Base-by-base conservation (phyloP, 2,113 vertebrate genomes). In the Garra rufa region DNA sequence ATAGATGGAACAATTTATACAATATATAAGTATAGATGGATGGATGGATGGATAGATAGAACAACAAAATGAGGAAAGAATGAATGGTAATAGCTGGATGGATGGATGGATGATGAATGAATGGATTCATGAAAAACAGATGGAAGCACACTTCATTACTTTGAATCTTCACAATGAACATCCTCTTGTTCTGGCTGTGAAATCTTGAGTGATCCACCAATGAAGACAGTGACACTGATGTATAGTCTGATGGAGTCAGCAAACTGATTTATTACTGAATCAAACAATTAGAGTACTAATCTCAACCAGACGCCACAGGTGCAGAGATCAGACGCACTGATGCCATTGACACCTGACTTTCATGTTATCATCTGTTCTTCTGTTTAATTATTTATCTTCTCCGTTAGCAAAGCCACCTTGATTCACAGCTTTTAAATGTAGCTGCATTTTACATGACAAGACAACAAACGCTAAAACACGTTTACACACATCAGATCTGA, bases 391-490 rank as follows among this genome's bases (percentile, higher is more conserved):
- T 57, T 77, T 34, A 77, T 57, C 19, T 69, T 38, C 44, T n/a
- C 9, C 13, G 43, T 70, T 21, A 52, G 61, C 13, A 41, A 52
- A 81, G 26, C 26, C 43, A 75, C 28, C 76, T 67, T 34, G 44
- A 57, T 74, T 76, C 34, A 19, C 46, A 48, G 52, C 69, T 63
- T 81, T 38, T 15, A 63, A 61, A 17, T 21, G 44, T 24, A 76
- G 73, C 41, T 0, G 46, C 2, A 21, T 74, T 86, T 86, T 77
- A 69, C 80, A 86, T 86, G 59, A 83, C 73, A 77, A 82, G 19
- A 78, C 78, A 81, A 85, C 85, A 82, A 83, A 86, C 71, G 75
- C 61, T 2, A 15, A 57, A 46, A 17, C 50, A 79, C 81, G 71
- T 76, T 67, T 69, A 69, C 74, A 78, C 83, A 70, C 83, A 70